A percentile compares a stretch with the other conserved stretches of the same genome.
Conservation (phyloP, 2,797 vertebrate genomes). For the Lithobates pipiens region DNA sequence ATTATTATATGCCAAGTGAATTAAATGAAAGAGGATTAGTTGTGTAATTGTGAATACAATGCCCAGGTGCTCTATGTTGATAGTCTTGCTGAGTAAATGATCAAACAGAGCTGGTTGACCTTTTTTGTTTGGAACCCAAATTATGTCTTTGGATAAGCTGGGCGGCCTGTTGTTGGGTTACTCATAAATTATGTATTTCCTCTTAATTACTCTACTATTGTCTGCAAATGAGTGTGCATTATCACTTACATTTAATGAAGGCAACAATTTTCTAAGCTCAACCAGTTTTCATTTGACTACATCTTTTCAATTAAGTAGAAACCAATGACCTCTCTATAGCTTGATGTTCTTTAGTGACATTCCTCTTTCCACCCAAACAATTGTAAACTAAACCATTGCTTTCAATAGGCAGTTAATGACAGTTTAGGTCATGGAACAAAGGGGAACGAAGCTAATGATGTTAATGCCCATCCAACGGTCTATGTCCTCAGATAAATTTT, state of each 20-base stretch:
- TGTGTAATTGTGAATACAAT: background rate
- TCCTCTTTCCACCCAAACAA: background rate
- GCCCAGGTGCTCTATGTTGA: background rate
- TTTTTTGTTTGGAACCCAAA: background rate
- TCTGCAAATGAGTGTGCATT: conserved; percentile 3
- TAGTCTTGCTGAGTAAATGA: background rate
- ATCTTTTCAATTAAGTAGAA: background rate
- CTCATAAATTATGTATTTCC: background rate
- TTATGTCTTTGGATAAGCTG: background rate
- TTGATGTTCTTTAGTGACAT: background rate
- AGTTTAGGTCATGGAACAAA: background rate
- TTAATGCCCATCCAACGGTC: background rate
- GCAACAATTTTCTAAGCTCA: background rate
- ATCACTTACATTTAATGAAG: background rate
- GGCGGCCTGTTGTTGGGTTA: background rate
- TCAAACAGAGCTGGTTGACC: background rate
- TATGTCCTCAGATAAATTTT: no score
- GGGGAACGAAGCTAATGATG: background rate
- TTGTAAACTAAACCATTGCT: background rate
- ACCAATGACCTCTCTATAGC: conserved; percentile 3
- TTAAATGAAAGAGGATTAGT: background rate
- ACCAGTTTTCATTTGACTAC: background rate
- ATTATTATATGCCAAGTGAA: no score
- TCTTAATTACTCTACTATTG: background rate
- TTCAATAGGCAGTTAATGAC: background rate